A percentile compares a stretch with the other conserved stretches of the same genome.
Conservation (phyloP, 2,797 vertebrate species). For the Phrynocephalus forsythii region DNA sequence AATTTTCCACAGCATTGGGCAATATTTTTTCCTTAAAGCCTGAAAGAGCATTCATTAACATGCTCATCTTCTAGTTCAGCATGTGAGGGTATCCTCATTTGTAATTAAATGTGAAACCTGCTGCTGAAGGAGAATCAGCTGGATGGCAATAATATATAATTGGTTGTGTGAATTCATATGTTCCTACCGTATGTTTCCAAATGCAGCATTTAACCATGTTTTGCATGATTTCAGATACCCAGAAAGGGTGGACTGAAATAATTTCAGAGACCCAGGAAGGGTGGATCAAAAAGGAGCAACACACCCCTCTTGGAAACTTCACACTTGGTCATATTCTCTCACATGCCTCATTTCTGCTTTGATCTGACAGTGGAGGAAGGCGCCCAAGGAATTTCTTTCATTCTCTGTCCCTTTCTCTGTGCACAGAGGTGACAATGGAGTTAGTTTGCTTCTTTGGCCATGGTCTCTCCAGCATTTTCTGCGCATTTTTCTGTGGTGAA, state of each 20-base stretch:
- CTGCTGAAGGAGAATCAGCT: slow-evolving; percentile 47
- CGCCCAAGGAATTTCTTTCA: no score
- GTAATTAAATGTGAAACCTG: slow-evolving; percentile 68
- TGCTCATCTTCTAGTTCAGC: slow-evolving; percentile 54
- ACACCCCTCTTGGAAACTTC: no score
- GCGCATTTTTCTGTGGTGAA: no score
- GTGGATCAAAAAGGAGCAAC: no score
- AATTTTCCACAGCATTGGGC: slow-evolving; percentile 76
- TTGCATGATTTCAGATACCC: neutral
- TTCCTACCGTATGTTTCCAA: neutral
- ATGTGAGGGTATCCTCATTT: slow-evolving; percentile 63
- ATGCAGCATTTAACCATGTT: neutral
- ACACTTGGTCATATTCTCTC: no score
- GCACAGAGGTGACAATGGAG: no score
- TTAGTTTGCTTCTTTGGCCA: no score
- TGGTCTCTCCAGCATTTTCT: no score
- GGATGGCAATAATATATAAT: neutral
- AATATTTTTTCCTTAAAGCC: slow-evolving; percentile 72
- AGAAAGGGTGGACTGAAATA: neutral
- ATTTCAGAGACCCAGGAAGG: no score
- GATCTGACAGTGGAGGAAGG: no score
- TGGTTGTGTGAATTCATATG: neutral
- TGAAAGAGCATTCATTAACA: slow-evolving; percentile 69
- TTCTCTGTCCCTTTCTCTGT: no score
- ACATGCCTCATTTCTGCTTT: no score